These are phyloP conservation scores for Zaprionus kolodkinae DNA, from an alignment of 1,140 invertebrate species.

Conservation along the genomic window DNA sequence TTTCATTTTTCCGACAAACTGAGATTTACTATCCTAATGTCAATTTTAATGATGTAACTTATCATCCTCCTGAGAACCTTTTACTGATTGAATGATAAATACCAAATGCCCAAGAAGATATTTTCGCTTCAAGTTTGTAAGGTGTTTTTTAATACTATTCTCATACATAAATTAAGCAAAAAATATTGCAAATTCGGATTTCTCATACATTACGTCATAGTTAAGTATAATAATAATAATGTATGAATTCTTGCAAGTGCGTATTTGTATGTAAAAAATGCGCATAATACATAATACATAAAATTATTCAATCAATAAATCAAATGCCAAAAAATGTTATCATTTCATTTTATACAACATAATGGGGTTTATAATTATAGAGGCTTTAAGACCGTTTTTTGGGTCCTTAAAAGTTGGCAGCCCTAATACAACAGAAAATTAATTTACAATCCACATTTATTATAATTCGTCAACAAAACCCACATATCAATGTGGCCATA, in stretches of 20 bases:
- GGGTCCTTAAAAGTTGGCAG: no score
- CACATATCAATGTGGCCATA: not conserved
- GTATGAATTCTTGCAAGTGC: constrained; percentile 73
- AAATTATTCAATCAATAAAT: constrained; percentile 79
- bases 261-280: constrained; percentile 72
- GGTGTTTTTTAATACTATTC: constrained; percentile 67
- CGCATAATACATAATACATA: constrained; percentile 69
- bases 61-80: constrained; percentile 30
- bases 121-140: constrained; percentile 64
- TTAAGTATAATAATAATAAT: constrained; percentile 77
- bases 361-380: not conserved
- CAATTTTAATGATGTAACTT: constrained; percentile 58
- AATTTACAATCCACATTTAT: not conserved
- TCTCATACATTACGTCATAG: constrained; percentile 78
- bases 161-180: constrained; percentile 68
- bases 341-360: not conserved
- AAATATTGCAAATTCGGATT: constrained; percentile 59
- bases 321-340: constrained; percentile 71
- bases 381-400: not conserved
- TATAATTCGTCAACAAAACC: not conserved
- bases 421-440: no score
- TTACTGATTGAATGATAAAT: constrained; percentile 25
- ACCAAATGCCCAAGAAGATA: constrained; percentile 52
- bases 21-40: constrained; percentile 49
- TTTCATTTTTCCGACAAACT: constrained; percentile 29